Percentiles rank a stretch among this genome's conserved stretches.
These are phyloP conservation scores for Pocillopora damicornis DNA, from an alignment of 64 coral and sea anemone genomes.

Conservation along the genomic window DNA sequence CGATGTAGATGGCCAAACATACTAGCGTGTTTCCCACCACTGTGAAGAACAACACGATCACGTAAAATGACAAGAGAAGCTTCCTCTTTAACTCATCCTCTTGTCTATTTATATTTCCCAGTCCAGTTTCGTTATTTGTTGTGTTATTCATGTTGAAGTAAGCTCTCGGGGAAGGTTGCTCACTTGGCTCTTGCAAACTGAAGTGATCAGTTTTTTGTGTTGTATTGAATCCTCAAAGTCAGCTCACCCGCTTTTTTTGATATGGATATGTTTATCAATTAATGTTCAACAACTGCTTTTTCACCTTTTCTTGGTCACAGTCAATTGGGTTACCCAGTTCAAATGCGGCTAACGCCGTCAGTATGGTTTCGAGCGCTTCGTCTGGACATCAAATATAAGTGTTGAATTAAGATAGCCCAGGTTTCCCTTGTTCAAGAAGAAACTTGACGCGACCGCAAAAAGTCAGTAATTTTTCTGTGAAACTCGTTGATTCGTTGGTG, in stretches of 20 bases:
- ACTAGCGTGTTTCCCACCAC: constrained; percentile 75
- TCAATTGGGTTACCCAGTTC: too few relatives aligned
- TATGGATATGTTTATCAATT: background rate
- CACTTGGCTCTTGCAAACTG: background rate
- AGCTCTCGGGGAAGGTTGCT: background rate
- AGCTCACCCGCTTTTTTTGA: background rate
- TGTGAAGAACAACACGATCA: constrained; percentile 50
- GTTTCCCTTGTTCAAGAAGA: too few relatives aligned
- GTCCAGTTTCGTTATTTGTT: background rate
- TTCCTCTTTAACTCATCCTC: background rate
- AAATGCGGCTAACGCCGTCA: too few relatives aligned
- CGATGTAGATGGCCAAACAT: constrained; percentile 76
- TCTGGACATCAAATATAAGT: background rate
- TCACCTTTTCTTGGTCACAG: background rate
- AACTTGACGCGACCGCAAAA: too few relatives aligned
- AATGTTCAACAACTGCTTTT: background rate
- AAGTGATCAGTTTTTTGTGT: background rate
- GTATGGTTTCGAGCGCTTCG: too few relatives aligned
- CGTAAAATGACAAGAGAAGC: constrained; percentile 58
- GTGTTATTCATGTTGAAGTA: constrained; percentile 23
- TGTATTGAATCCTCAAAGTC: too few relatives aligned
- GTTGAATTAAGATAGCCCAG: background rate
- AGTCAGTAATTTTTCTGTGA: background rate
- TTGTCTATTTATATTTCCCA: background rate
- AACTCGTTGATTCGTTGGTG: background rate